Conservation (phyloP, 2,113 vertebrate genomes). For the Irena cyanogastra region DNA sequence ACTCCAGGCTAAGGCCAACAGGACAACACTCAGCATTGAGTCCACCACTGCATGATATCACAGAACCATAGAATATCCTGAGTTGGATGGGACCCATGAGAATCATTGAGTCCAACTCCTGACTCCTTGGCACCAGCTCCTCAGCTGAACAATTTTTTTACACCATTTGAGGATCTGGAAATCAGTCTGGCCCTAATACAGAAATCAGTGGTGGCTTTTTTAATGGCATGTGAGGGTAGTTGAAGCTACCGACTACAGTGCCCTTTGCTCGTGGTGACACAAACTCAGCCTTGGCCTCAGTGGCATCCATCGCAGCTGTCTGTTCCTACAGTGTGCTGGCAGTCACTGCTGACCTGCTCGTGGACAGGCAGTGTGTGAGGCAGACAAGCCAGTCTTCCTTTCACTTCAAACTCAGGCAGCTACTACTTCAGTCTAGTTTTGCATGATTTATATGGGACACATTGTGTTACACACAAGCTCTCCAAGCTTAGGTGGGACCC, state of each 20-base stretch:
- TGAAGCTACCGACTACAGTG: neutral
- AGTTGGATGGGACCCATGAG: neutral
- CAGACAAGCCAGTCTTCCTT: neutral
- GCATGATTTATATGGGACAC: neutral
- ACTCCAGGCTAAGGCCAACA: neutral
- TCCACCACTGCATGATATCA: neutral
- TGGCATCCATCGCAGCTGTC: rapidly evolving
- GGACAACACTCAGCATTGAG: neutral
- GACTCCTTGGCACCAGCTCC: neutral
- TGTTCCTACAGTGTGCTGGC: neutral
- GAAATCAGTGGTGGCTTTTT: neutral
- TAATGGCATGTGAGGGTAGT: neutral
- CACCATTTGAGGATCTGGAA: neutral
- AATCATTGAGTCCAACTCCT: neutral
- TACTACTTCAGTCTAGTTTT: neutral
- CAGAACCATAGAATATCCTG: neutral
- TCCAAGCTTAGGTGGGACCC: neutral
- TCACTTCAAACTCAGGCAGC: neutral
- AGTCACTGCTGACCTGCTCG: neutral
- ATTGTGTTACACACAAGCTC: rapidly evolving
- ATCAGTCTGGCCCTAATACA: neutral
- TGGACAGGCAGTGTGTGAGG: neutral
- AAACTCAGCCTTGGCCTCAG: neutral
- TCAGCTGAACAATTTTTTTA: neutral
- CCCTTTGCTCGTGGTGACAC: neutral